Percentiles rank a stretch among this genome's conserved stretches.
Conservation (phyloP, 2,797 vertebrate species). For the Chelonia mydas region DNA sequence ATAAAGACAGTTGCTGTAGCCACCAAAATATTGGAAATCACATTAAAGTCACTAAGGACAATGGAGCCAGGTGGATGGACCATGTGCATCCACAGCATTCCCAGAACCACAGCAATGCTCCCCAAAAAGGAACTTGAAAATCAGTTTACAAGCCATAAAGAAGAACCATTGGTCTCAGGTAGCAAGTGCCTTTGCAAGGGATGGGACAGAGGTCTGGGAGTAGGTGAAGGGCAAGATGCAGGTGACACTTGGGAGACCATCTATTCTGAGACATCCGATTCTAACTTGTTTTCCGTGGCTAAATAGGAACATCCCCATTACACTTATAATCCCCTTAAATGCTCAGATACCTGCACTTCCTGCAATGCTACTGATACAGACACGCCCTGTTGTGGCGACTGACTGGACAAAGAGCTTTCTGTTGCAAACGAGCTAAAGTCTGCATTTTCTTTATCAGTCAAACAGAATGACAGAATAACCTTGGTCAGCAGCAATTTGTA, state of each 20-base stretch:
- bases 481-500: not conserved
- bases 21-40: conserved; percentile 24
- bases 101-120: not conserved
- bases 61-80: not conserved
- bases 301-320: not conserved
- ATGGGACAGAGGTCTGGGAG: fast-evolving
- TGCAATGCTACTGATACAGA: not conserved
- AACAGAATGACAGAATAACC: not conserved
- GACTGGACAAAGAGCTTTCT: not conserved
- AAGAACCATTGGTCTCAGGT: not conserved
- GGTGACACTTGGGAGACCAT: not conserved
- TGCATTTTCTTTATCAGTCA: not conserved
- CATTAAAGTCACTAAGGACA: not conserved
- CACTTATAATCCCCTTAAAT: not conserved
- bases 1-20: conserved; percentile 36
- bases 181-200: not conserved
- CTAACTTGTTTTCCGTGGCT: not conserved
- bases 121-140: not conserved
- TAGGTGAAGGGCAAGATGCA: not conserved
- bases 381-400: not conserved
- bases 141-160: not conserved
- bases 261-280: not conserved
- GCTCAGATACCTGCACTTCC: not conserved
- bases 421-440: not conserved
- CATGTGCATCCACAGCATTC: not conserved